Evolutionary conservation across 2,888 invertebrate species (phyloP).

Genomic region (Torymus texanus): DNA sequence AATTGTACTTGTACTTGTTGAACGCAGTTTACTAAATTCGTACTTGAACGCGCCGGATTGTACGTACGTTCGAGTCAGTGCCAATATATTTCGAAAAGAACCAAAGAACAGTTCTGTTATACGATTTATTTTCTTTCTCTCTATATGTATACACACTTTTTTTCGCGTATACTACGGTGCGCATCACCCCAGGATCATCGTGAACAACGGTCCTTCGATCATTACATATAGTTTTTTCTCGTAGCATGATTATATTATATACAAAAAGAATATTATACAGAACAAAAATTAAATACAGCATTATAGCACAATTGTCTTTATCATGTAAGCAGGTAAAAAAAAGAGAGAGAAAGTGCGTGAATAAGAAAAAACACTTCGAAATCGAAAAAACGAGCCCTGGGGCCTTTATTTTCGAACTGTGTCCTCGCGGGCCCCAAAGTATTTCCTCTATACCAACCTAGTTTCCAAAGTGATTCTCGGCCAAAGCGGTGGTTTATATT

Average conservation of each 20-base stretch:
- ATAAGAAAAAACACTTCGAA: constrained; percentile 47
- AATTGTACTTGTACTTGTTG: background rate
- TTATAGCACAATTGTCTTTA: constrained; percentile 46
- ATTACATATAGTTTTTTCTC: constrained; percentile 13
- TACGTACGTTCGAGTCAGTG: constrained; percentile 33
- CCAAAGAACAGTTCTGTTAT: background rate
- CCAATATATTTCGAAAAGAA: constrained; percentile 33
- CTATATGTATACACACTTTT: background rate
- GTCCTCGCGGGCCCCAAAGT: constrained; percentile 67
- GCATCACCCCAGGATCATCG: background rate
- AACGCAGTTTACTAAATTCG: constrained; percentile 11
- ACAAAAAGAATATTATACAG: constrained; percentile 4
- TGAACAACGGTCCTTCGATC: background rate
- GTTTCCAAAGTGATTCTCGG: constrained; percentile 47
- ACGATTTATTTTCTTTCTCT: background rate
- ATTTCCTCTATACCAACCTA: constrained; percentile 51
- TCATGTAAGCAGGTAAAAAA: constrained; percentile 45
- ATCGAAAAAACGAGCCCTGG: constrained; percentile 70
- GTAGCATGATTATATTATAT: constrained; percentile 28
- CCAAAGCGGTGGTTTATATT: constrained; percentile 25
- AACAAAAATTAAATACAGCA: constrained; percentile 12
- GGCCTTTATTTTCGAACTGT: constrained; percentile 71
- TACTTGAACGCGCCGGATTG: background rate
- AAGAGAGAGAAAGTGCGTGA: constrained; percentile 40
- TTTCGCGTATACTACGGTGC: background rate